Evolutionary conservation across 2,888 invertebrate genomes (phyloP).

Genomic region (Caenorhabditis panamensis): DNA sequence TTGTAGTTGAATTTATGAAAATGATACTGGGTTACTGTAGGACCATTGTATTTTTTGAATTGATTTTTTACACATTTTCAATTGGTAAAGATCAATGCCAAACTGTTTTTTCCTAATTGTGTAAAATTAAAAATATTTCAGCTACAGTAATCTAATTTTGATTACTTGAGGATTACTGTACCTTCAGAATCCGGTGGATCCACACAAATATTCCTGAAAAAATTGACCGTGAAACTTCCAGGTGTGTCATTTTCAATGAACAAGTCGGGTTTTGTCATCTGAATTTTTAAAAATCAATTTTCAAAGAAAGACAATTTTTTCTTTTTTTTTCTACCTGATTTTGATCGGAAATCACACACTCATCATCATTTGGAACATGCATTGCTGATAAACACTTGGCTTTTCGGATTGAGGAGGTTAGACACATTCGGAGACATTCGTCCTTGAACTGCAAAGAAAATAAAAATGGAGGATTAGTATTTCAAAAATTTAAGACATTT

Average conservation of each 20-base stretch:
- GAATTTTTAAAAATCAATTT: neutral
- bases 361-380: constrained; percentile 63
- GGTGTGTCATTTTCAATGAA: constrained; percentile 60
- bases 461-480: no score
- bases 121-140: neutral
- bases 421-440: constrained; percentile 63
- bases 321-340: constrained; percentile 35
- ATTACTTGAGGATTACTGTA: no score
- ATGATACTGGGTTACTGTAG: no score
- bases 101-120: no score
- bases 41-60: no score
- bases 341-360: constrained; percentile 64
- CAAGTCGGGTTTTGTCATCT: constrained; percentile 58
- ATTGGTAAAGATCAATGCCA: no score
- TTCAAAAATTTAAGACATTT: neutral
- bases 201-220: constrained; percentile 58
- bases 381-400: constrained; percentile 63
- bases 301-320: no score
- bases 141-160: no score
- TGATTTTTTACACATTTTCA: no score
- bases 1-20: neutral
- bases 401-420: constrained; percentile 57
- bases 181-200: constrained; percentile 59
- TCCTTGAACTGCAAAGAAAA: constrained; percentile 64
- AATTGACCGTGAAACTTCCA: constrained; percentile 56